Percentiles rank a stretch among this genome's conserved stretches.
These are phyloP conservation scores for Rhimphoctona megacephalus DNA, from an alignment of 2,888 invertebrate species.

Conservation along the genomic window DNA sequence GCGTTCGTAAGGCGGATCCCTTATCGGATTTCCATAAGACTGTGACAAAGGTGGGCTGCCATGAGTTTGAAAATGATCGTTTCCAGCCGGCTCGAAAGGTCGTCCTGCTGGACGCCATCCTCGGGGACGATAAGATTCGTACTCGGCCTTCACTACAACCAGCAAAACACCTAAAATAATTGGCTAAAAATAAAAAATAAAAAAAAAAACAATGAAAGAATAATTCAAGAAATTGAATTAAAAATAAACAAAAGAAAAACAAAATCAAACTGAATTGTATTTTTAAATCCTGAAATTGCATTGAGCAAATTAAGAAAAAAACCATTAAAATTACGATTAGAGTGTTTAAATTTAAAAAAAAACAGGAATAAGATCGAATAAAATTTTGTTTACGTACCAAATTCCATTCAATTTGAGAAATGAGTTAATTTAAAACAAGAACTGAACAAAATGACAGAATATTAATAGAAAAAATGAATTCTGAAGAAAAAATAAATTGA, in stretches of 20 bases:
- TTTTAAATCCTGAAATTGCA: too few species aligned
- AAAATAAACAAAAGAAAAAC: not conserved
- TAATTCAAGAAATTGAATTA: not conserved
- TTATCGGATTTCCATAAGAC: conserved; percentile 64
- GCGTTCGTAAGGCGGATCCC: conserved; percentile 56
- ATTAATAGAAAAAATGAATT: not conserved
- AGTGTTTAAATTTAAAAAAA: too few species aligned
- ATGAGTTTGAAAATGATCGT: conserved; percentile 75
- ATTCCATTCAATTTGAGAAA: not conserved
- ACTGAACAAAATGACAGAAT: not conserved
- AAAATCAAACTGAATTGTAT: not conserved
- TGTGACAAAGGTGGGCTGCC: conserved; percentile 59
- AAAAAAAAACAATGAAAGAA: not conserved
- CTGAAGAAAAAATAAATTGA: not conserved
- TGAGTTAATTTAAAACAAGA: not conserved
- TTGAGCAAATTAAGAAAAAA: not conserved
- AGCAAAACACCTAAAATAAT: conserved; percentile 49
- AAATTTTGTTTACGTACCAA: not conserved
- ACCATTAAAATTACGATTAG: too few species aligned
- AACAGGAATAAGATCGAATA: too few species aligned
- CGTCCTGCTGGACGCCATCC: conserved; percentile 82
- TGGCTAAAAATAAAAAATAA: conserved; percentile 36
- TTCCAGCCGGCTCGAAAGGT: conserved; percentile 75
- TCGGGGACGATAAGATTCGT: conserved; percentile 76
- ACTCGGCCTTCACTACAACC: conserved; percentile 40